These are phyloP conservation scores for Epizoanthus scotinus DNA, from an alignment of 92 coral and sea anemone genomes.

Conservation along the genomic window DNA sequence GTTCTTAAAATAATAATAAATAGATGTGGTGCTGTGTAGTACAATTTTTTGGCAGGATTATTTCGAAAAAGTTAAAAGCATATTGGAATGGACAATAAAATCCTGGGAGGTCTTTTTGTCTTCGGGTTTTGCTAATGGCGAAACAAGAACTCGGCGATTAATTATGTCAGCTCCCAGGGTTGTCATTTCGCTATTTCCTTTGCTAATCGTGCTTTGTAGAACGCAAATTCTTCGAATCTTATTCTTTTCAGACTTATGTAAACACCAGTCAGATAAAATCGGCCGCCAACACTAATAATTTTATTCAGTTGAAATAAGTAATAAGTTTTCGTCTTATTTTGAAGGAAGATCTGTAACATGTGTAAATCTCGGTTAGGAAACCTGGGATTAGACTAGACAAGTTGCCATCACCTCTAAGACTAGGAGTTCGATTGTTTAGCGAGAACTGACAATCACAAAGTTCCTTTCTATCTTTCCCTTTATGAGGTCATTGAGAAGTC, in stretches of 20 bases:
- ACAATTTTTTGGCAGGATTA: slow-evolving; percentile 26
- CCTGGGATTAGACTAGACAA: slow-evolving; percentile 23
- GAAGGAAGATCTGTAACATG: slow-evolving; percentile 4
- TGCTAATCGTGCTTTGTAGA: slow-evolving; percentile 41
- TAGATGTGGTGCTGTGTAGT: slow-evolving; percentile 25
- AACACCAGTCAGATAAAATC: slow-evolving; percentile 66
- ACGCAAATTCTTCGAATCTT: slow-evolving; percentile 52
- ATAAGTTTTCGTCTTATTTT: not conserved
- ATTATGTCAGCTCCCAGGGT: slow-evolving; percentile 34
- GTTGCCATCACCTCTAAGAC: slow-evolving; percentile 23
- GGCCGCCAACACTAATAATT: slow-evolving; percentile 49
- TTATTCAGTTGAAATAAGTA: slow-evolving; percentile 7
- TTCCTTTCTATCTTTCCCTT: not conserved
- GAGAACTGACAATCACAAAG: not conserved
- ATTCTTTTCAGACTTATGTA: slow-evolving; percentile 55
- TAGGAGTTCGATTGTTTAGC: not conserved
- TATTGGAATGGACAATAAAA: slow-evolving; percentile 15
- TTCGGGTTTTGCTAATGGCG: slow-evolving; percentile 23
- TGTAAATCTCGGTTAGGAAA: slow-evolving; percentile 11
- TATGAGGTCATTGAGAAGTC: not conserved
- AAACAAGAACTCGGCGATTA: slow-evolving; percentile 8
- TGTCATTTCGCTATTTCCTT: slow-evolving; percentile 47
- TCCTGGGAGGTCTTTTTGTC: slow-evolving; percentile 17
- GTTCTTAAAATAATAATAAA: not conserved
- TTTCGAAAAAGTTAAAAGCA: slow-evolving; percentile 3